Base-by-base conservation (phyloP, 1,140 invertebrate species). In the Rhynchophorus ferrugineus region DNA sequence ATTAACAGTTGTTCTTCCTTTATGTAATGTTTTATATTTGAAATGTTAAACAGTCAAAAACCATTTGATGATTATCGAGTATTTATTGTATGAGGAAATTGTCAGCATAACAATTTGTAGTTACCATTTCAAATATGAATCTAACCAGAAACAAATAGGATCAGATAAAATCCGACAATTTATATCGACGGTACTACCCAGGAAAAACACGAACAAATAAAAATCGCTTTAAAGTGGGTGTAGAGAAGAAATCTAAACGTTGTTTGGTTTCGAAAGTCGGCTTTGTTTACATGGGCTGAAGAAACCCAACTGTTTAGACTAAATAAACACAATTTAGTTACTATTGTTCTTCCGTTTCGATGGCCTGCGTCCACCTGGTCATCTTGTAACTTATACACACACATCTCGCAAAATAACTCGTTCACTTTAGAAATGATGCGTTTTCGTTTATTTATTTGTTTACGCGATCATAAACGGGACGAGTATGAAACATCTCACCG, bases 281-380 rank as follows among this genome's bases (percentile, higher is more conserved):
- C 19, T 59, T 56, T 59, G 57, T 59, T 59, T 59, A 59, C 53
- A 52, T 55, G 57, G 54, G 49, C 37, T 37, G 57, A 59, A 53
- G 49, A 52, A 56, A 53, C 57, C 57, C 57, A 59, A 59, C 57
- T 59, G 57, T 54, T 48, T 53, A 55, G 49, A 46, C 57, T 59
- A 59, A 59, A 59, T 59, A 59, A 59, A 59, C 57, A 58, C 34
- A 29, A 45, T 49, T 52, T 49, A 54, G 56, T 50, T 54, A 54
- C 41, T 51, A 59, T 59, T 59, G 57, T 59, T 59, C 53, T 56
- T 55, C 57, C 57, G 51, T 53, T 56, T 41, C 49, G 50, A 49
- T 59, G 46, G 57, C 53, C 50, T 59, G 57, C 49, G 48, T 53
- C 57, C 57, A 59, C 57, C 57, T 59, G 57, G 57, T 22, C 19